phyloP scores from a whole-genome alignment of 2,113 vertebrate genomes.

The Phylloscopus trochilus region DNA sequence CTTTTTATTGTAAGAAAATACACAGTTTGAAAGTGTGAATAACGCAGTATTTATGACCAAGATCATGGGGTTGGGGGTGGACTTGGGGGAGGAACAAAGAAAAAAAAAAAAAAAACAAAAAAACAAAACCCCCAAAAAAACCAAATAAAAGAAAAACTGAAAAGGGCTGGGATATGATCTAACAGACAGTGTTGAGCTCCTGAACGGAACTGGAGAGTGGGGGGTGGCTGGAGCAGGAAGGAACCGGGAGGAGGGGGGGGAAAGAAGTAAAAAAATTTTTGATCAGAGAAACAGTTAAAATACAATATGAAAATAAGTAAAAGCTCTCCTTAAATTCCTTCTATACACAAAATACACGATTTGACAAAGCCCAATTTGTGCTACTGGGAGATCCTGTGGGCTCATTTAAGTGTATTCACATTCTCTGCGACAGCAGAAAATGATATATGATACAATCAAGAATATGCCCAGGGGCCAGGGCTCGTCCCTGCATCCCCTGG shows the following conservation, averaged over 20 bases:
- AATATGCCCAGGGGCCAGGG: slow-evolving; percentile 70
- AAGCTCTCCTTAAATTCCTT: slow-evolving; percentile 98
- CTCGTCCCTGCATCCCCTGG: slow-evolving; percentile 64
- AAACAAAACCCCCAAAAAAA: too few relatives aligned
- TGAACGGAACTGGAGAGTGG: slow-evolving; percentile 74
- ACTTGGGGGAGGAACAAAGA: slow-evolving; percentile 40
- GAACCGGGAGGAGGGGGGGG: slow-evolving; percentile 31
- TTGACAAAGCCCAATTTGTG: slow-evolving; percentile 92
- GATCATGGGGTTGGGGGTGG: slow-evolving; percentile 69
- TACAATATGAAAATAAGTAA: slow-evolving; percentile 99
- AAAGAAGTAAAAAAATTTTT: slow-evolving; percentile 82
- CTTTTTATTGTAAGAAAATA: slow-evolving; percentile 94
- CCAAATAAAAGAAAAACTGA: not conserved
- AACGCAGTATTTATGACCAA: slow-evolving; percentile 85
- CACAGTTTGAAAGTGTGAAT: slow-evolving; percentile 92
- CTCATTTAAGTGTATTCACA: slow-evolving; percentile 88
- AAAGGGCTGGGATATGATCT: slow-evolving; percentile 71
- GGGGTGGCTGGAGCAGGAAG: slow-evolving; percentile 14
- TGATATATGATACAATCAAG: slow-evolving; percentile 84
- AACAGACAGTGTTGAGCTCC: slow-evolving; percentile 75
- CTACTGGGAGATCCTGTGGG: slow-evolving; percentile 88
- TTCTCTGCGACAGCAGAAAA: slow-evolving; percentile 90
- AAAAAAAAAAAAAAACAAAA: not conserved
- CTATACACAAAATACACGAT: slow-evolving; percentile 98
- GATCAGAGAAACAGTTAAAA: slow-evolving; percentile 96